phyloP scores from a whole-genome alignment of 2,113 vertebrate species.

The Gopherus evgoodei region DNA sequence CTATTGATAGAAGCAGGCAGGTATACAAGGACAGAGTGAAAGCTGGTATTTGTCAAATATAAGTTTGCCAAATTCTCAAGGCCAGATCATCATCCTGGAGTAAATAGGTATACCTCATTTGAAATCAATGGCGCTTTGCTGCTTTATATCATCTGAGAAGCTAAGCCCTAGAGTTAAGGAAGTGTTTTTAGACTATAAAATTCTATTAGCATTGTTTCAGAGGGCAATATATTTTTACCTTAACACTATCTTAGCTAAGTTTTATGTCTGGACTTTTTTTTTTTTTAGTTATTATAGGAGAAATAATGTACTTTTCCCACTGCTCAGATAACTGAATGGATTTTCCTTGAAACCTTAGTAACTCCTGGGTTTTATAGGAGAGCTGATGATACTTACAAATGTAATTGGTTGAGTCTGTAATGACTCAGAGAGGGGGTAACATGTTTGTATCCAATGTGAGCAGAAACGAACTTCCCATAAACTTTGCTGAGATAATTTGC shows the following conservation, averaged over 20 bases:
- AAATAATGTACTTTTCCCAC: not conserved
- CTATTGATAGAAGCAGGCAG: not conserved
- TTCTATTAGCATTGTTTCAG: not conserved
- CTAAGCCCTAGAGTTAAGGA: fast-evolving
- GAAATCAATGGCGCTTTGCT: conserved; percentile 2
- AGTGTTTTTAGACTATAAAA: not conserved
- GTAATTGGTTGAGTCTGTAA: not conserved
- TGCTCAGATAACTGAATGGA: not conserved
- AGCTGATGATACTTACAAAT: not conserved
- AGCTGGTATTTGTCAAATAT: not conserved
- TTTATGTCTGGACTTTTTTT: not conserved
- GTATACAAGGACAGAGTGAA: not conserved
- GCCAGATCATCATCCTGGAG: not conserved
- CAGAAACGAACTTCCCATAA: not conserved
- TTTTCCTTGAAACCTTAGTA: not conserved
- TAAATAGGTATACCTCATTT: not conserved
- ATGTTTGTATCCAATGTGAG: not conserved
- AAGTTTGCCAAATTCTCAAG: not conserved
- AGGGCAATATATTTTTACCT: not conserved
- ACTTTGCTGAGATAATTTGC: not conserved
- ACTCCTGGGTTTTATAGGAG: not conserved
- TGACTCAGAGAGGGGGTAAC: not conserved
- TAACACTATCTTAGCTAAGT: not conserved
- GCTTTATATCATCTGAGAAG: not conserved
- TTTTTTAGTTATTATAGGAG: not conserved